Percentiles rank a stretch among this genome's conserved stretches.
These are phyloP conservation scores for Polylopha cassiicola DNA, from an alignment of 2,888 invertebrate genomes.

Conservation along the genomic window DNA sequence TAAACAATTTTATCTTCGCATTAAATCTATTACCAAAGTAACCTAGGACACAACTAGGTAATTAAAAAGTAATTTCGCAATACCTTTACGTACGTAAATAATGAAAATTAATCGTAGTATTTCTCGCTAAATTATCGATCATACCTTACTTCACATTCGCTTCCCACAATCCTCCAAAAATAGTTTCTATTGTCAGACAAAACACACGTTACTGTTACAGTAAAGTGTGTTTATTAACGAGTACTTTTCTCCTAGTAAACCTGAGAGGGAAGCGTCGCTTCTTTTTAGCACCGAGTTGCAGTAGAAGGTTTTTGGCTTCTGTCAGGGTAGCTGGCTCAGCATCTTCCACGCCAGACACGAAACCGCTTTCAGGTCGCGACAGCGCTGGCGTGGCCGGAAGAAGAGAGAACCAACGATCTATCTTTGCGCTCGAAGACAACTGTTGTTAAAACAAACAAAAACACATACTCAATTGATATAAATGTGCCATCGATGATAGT, in stretches of 20 bases:
- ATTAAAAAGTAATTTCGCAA: no score
- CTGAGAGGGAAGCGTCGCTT: conserved; percentile 82
- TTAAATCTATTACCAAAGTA: no score
- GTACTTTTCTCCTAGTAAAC: conserved; percentile 84
- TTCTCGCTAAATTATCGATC: no score
- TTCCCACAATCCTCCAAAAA: no score
- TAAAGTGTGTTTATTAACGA: conserved; percentile 71
- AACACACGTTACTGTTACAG: conserved; percentile 52
- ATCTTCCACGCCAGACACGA: conserved; percentile 81
- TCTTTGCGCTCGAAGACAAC: conserved; percentile 87
- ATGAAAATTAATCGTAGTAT: no score
- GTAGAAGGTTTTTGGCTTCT: conserved; percentile 81
- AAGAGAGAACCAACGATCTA: conserved; percentile 88
- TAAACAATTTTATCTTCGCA: no score
- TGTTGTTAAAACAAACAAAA: conserved; percentile 43
- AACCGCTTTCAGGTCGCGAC: conserved; percentile 87
- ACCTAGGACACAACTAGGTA: no score
- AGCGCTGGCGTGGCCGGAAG: conserved; percentile 77
- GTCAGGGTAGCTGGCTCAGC: conserved; percentile 79
- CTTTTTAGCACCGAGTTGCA: conserved; percentile 83
- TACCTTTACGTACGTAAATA: no score
- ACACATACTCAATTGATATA: conserved; percentile 20
- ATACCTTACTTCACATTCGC: no score
- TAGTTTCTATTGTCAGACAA: no score
- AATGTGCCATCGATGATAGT: no score